Percentiles rank a stretch among this genome's conserved stretches.
Conservation (phyloP, 2,797 vertebrate genomes). For the Tolypeutes matacus region DNA sequence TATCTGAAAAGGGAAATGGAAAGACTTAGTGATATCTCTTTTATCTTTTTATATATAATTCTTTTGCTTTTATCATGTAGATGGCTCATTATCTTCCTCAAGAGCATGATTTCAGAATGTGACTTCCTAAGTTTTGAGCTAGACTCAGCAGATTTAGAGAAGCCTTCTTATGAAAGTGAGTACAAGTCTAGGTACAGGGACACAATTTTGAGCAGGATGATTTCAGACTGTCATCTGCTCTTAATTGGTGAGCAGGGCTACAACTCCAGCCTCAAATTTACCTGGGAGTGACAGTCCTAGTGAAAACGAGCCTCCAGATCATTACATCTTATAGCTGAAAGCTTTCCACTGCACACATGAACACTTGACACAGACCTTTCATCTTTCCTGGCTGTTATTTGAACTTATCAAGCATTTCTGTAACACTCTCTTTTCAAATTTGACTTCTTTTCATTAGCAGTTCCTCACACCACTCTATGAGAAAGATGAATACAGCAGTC, state of each 20-base stretch:
- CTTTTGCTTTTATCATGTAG: not conserved
- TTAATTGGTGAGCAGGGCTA: conserved; percentile 52
- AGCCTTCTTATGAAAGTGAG: not conserved
- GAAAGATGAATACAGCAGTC: conserved; percentile 56
- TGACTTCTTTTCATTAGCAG: conserved; percentile 64
- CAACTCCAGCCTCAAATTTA: conserved; percentile 18
- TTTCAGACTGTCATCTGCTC: conserved; percentile 43
- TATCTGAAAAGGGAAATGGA: conserved; percentile 21
- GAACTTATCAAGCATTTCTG: conserved; percentile 71
- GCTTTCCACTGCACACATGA: not conserved
- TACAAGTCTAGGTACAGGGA: not conserved
- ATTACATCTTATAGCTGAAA: conserved; percentile 60
- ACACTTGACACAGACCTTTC: conserved; percentile 24
- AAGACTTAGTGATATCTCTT: not conserved
- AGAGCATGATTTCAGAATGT: not conserved
- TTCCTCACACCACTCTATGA: conserved; percentile 41
- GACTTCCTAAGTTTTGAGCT: not conserved
- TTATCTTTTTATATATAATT: not conserved
- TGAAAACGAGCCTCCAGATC: conserved; percentile 62
- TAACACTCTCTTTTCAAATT: not conserved
- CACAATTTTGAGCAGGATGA: not conserved
- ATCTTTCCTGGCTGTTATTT: conserved; percentile 68
- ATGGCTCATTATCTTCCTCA: not conserved
- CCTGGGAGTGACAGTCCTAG: not conserved
- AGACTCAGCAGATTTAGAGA: not conserved